phyloP scores from a whole-genome alignment of 2,797 vertebrate species.

The Salmo trutta region DNA sequence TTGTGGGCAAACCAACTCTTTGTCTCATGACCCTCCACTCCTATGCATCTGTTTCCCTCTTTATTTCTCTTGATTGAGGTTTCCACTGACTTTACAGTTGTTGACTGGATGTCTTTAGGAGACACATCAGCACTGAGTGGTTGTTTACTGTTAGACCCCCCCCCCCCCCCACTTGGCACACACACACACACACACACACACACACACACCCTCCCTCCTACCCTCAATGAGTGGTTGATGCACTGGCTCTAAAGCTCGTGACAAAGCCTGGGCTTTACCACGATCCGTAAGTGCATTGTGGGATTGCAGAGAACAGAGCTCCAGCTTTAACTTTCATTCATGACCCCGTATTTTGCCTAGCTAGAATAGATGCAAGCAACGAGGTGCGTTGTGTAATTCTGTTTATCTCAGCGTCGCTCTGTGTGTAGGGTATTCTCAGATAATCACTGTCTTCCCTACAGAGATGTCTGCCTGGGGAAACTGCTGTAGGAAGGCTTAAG shows the following conservation, averaged over 20 bases:
- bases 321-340: background rate
- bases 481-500: background rate
- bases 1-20: slow-evolving; percentile 15
- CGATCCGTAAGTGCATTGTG: slow-evolving; percentile 1
- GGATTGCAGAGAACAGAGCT: background rate
- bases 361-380: background rate
- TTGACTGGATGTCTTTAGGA: background rate
- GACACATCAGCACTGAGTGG: slow-evolving; percentile 8
- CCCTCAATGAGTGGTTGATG: slow-evolving; percentile 9
- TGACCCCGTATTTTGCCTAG: background rate
- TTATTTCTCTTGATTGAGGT: background rate
- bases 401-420: background rate
- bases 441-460: background rate
- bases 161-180: background rate
- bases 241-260: background rate
- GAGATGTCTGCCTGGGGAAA: background rate
- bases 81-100: slow-evolving; percentile 7
- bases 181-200: background rate
- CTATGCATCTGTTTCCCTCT: background rate
- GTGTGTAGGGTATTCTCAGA: no score
- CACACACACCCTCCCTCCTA: background rate
- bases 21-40: background rate
- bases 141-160: background rate
- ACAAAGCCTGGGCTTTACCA: slow-evolving; percentile 8
- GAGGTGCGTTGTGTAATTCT: background rate